phyloP scores from a whole-genome alignment of 1,140 invertebrate species.

The Drosophila mojavensis region DNA sequence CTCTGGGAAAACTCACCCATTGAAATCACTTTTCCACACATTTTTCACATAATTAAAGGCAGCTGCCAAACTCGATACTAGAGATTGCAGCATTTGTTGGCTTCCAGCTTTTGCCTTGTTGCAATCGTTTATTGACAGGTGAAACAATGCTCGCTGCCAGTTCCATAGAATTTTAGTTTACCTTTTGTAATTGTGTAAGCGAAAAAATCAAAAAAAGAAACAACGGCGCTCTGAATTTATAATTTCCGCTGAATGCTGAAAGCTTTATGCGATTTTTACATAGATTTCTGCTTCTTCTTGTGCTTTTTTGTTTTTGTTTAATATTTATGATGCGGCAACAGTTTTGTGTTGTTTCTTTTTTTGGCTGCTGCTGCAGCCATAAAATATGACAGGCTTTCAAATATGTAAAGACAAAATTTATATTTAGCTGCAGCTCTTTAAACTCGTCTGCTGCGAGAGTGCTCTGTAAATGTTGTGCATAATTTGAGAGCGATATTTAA shows the following conservation, averaged over 20 bases:
- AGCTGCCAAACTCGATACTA: constrained; percentile 13
- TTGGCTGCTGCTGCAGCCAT: constrained; percentile 20
- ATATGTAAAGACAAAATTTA: constrained; percentile 1
- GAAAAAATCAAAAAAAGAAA: constrained; percentile 16
- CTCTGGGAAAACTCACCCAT: constrained; percentile 17
- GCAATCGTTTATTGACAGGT: constrained; percentile 64
- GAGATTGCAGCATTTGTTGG: constrained; percentile 2
- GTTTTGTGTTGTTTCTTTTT: constrained; percentile 21
- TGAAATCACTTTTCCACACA: constrained; percentile 18
- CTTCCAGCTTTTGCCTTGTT: constrained; percentile 7
- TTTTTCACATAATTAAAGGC: constrained; percentile 13
- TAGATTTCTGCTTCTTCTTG: not conserved
- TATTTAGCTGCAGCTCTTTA: constrained; percentile 31
- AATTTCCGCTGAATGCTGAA: constrained; percentile 63
- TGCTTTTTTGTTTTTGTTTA: constrained; percentile 27
- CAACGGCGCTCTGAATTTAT: constrained; percentile 63
- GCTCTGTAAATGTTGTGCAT: constrained; percentile 33
- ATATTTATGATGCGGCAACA: constrained; percentile 63
- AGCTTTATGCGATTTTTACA: constrained; percentile 47
- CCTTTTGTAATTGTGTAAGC: constrained; percentile 57
- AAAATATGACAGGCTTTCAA: constrained; percentile 64
- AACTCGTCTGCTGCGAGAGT: not conserved
- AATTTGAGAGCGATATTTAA: constrained; percentile 51
- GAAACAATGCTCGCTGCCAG: constrained; percentile 45
- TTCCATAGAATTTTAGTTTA: constrained; percentile 35